Evolutionary conservation across 2,797 vertebrate species (phyloP).

Genomic region (Sebastes matsubarae): DNA sequence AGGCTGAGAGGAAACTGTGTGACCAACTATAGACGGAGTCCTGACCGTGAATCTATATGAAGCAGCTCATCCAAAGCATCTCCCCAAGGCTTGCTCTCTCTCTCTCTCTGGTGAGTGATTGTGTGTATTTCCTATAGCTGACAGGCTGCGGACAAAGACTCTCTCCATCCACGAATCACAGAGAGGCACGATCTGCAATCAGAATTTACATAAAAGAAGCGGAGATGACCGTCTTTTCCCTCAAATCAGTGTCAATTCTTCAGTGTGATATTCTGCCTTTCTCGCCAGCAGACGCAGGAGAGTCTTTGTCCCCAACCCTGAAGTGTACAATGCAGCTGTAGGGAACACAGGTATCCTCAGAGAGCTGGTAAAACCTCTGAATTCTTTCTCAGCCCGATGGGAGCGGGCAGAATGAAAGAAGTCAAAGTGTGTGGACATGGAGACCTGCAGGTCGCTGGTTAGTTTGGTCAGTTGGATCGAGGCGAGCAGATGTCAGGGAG

Average conservation of each 20-base stretch:
- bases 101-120: constrained; percentile 39
- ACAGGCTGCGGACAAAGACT: constrained; percentile 60
- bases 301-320: constrained; percentile 42
- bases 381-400: constrained; percentile 74
- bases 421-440: constrained; percentile 64
- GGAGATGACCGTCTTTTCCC: constrained; percentile 14
- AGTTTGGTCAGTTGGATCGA: constrained; percentile 40
- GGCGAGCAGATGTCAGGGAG: constrained; percentile 56
- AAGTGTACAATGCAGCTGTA: constrained; percentile 64
- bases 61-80: constrained; percentile 50
- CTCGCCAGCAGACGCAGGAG: constrained; percentile 30
- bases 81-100: constrained; percentile 37
- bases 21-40: constrained; percentile 6
- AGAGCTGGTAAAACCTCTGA: constrained; percentile 80
- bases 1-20: constrained; percentile 48
- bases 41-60: background rate
- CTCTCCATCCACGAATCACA: constrained; percentile 45
- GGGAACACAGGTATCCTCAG: constrained; percentile 59
- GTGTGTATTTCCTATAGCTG: constrained; percentile 68
- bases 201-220: constrained; percentile 38
- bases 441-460: constrained; percentile 51
- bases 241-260: constrained; percentile 29
- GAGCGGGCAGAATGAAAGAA: constrained; percentile 74
- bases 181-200: constrained; percentile 56
- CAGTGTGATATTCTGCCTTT: constrained; percentile 49